Percentiles rank a stretch among this genome's conserved stretches.
These are phyloP conservation scores for Hoplostethus atlanticus DNA, from an alignment of 2,797 vertebrate species.

Conservation along the genomic window DNA sequence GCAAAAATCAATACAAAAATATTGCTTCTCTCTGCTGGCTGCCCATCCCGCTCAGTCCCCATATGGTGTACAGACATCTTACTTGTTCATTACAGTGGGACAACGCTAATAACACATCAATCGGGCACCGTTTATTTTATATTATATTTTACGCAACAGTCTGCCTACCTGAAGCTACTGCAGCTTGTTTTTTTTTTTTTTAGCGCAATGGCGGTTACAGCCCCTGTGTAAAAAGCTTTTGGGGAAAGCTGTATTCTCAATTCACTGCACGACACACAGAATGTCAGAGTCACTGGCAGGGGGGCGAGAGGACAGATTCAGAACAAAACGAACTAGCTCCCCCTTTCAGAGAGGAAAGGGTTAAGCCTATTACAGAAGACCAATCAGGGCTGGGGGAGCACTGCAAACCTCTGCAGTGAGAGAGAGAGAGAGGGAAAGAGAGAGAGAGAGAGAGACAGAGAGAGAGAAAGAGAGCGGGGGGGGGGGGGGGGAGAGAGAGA, in stretches of 20 bases:
- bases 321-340: conserved; percentile 78
- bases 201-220: conserved; percentile 30
- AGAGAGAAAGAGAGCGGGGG: conserved; percentile 65
- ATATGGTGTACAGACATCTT: conserved; percentile 40
- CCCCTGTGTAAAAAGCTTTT: conserved; percentile 31
- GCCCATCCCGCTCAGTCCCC: conserved; percentile 47
- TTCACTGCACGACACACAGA: conserved; percentile 52
- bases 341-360: conserved; percentile 72
- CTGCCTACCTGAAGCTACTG: conserved; percentile 31
- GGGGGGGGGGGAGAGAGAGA: conserved; percentile 84
- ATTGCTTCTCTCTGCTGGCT: conserved; percentile 48
- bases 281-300: conserved; percentile 43
- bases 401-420: conserved; percentile 97
- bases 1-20: conserved; percentile 57
- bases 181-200: conserved; percentile 30
- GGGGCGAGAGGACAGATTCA: conserved; percentile 48
- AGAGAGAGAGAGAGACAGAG: conserved; percentile 51
- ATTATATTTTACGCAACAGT: conserved; percentile 27
- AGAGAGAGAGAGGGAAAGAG: conserved; percentile 84
- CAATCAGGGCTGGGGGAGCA: conserved; percentile 96
- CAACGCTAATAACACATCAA: conserved; percentile 58
- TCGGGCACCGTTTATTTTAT: conserved; percentile 5
- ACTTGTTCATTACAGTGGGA: conserved; percentile 54
- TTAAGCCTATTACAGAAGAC: conserved; percentile 93
- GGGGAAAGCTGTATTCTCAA: conserved; percentile 32